Base-by-base conservation (phyloP, 2,888 invertebrate species). In the Apodemia mormo region DNA sequence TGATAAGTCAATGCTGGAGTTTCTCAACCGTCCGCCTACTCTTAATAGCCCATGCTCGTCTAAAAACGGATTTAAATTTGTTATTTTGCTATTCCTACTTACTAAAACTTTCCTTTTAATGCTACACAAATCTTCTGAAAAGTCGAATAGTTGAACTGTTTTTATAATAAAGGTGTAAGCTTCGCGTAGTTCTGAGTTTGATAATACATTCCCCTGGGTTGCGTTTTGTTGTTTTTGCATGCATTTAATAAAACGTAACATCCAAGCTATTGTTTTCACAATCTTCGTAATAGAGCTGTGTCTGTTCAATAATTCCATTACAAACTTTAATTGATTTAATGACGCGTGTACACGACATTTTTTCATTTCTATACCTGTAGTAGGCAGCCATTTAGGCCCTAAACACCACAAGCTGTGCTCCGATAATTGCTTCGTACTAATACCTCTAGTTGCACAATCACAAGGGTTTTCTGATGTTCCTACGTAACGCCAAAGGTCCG, bases 81-180 rank as follows among this genome's bases (percentile, higher is more conserved):
- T 30, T 65, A 64, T 14, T 45, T 68, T 64, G 45, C 68, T 68
- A 64, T 68, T 68, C 40, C 33, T 45, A 33, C 30, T 33, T 33
- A 61, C 68, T 22, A 58, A 43, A 14, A n/a, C 37, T 52, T 68
- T 68, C 43, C 30, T 29, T 40, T 5, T n/a, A n/a, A n/a, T n/a
- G n/a, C n/a, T n/a, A n/a, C n/a, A n/a, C n/a, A n/a, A n/a, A n/a
- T n/a, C 68, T 14, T 68, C 65, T 22, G 14, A 33, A 68, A 68
- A 68, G 22, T 68, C 68, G 9, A 68, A 64, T 29, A 52, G 43
- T 68, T 65, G 68, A 65, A 68, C 14, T 10, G 52, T 68, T 65
- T 65, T 68, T 14, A 68, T 68, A 5, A 68, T 68, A 37, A 68
- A 64, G 37, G 45, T 54, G 33, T 65, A 65, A 37, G 65, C 8